A percentile compares a stretch with the other conserved stretches of the same genome.
These are phyloP conservation scores for Calidris pugnax DNA, from an alignment of 2,113 vertebrate species.

Conservation along the genomic window DNA sequence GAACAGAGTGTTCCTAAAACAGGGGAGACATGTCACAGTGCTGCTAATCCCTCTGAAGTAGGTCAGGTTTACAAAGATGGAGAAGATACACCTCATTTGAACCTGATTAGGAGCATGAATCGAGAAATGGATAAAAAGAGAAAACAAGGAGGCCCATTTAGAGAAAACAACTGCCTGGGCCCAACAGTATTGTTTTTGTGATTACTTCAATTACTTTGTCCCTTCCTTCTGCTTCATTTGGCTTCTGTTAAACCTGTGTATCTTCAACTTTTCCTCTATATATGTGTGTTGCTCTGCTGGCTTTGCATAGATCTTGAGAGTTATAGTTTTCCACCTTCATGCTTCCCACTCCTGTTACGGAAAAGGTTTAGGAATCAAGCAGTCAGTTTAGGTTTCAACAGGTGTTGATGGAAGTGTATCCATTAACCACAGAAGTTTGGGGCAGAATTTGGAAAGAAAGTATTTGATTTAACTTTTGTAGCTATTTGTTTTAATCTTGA, in stretches of 20 bases:
- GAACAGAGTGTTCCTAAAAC: neutral
- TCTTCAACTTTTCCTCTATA: neutral
- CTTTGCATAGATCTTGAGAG: neutral
- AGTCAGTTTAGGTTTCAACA: neutral
- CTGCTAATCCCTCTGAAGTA: slow-evolving; percentile 20
- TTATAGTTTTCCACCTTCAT: neutral
- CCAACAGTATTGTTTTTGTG: neutral
- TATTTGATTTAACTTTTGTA: neutral
- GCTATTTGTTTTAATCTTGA: neutral
- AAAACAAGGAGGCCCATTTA: neutral
- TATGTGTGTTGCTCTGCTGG: neutral
- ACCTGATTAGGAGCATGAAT: neutral
- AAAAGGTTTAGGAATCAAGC: neutral
- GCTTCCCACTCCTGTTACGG: neutral
- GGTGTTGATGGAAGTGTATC: neutral
- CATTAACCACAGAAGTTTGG: neutral
- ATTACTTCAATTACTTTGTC: neutral
- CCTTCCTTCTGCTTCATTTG: neutral
- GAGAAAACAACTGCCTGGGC: neutral
- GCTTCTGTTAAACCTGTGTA: neutral
- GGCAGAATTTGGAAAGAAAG: neutral
- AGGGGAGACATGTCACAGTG: neutral
- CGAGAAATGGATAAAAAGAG: neutral
- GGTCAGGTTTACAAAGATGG: neutral
- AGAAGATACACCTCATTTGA: neutral